Base-by-base conservation (phyloP, 2,797 vertebrate species). In the Ispidina picta region DNA sequence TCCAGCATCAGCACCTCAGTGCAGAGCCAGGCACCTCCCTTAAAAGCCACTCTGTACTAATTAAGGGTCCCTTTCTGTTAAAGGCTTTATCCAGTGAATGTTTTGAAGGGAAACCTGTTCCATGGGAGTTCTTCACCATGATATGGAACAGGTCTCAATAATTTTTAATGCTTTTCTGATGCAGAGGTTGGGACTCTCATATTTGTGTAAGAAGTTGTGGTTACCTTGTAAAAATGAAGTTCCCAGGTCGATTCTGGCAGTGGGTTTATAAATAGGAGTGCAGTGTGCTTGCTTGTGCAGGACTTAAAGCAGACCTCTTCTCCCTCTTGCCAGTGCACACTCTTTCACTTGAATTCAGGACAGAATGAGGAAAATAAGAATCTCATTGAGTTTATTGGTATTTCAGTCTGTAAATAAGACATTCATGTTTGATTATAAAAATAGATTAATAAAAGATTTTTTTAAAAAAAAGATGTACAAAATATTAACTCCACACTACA, bases 381-480 rank as follows among this genome's bases (percentile, higher is more conserved):
- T 71, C 43, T 12, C 81, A 13, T 84, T 44, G 56, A 26, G 26
- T 97, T 97, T 97, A 97, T 96, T 97, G 83, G 59, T 86, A 83
- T 74, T 90, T 93, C 28, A 80, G 23, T 69, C 84, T 92, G 65
- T 92, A 88, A 94, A 82, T 51, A 82, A 91, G 48, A 88, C 71
- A 81, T 77, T 84, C 77, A 71, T 74, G 63, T 35, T 86, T 87
- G 80, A 69, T 88, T 86, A 87, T 19, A 88, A 89, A 92, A 95
- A 83, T 71, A 63, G 79, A 86, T 93, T 37, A 37, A 37, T 56
- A 72, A 72, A 88, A 79, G 44, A 90, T 79, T 89, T 91, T 92
- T 37, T 37, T 13, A 84, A 70, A 95, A 89, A 86, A 63, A 20
- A 16, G 18, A 12, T 14, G 35, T 83, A 84, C 58, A 70, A 63